phyloP scores from a whole-genome alignment of 1,140 invertebrate species.

The Pteromalus puparum region DNA sequence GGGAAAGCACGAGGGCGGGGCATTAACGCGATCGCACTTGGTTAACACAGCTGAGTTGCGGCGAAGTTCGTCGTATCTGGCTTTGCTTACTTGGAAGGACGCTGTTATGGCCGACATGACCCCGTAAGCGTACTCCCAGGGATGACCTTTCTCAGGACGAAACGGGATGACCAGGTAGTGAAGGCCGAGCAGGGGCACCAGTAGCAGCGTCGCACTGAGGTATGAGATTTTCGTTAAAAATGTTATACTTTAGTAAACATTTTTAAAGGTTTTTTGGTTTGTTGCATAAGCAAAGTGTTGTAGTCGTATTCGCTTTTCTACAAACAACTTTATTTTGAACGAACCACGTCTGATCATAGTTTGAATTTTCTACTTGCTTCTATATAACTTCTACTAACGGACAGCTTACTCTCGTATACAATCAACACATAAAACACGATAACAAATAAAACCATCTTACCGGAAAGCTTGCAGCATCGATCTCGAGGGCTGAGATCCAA shows the following conservation, averaged over 20 bases:
- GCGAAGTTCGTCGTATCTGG: slow-evolving; percentile 1
- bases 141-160: slow-evolving; percentile 82
- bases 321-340: no score
- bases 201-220: slow-evolving; percentile 87
- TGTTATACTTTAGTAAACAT: no score
- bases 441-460: slow-evolving; percentile 71
- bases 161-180: slow-evolving; percentile 94
- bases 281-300: no score
- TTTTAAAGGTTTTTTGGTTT: no score
- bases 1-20: background rate
- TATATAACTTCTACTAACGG: no score
- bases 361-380: background rate
- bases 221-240: no score
- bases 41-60: background rate
- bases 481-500: slow-evolving; percentile 79
- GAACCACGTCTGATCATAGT: background rate
- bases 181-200: slow-evolving; percentile 88
- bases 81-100: slow-evolving; percentile 87
- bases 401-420: background rate
- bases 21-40: background rate
- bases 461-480: slow-evolving; percentile 87
- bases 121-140: slow-evolving; percentile 88
- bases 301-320: no score
- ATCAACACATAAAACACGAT: background rate
- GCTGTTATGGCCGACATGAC: slow-evolving; percentile 88